Evolutionary conservation across 2,888 invertebrate genomes (phyloP).

Genomic region (Crioceris asparagi): DNA sequence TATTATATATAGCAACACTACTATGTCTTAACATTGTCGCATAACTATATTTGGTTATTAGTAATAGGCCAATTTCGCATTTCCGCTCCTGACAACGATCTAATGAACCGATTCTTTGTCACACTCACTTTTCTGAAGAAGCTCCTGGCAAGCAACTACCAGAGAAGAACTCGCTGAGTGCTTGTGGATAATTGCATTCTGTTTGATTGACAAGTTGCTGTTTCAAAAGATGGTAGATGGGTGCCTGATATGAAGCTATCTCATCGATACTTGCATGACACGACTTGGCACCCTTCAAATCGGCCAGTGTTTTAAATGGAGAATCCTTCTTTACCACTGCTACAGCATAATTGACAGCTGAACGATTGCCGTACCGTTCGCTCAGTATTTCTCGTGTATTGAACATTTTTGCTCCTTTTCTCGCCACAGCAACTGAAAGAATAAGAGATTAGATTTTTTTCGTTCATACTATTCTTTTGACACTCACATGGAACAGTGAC

Average conservation of each 20-base stretch:
- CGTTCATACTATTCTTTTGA: not conserved
- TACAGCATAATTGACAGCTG: constrained; percentile 49
- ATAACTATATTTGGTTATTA: too few species aligned
- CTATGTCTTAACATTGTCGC: too few species aligned
- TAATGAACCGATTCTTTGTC: too few species aligned
- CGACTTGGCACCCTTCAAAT: constrained; percentile 51
- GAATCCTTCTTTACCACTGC: constrained; percentile 54
- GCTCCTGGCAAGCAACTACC: constrained; percentile 52
- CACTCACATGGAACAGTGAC: constrained; percentile 49
- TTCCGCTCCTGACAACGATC: too few species aligned
- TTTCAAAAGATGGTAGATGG: constrained; percentile 47
- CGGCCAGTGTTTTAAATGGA: constrained; percentile 44
- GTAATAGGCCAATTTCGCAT: too few species aligned
- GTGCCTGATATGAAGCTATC: constrained; percentile 45
- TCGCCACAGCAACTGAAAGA: constrained; percentile 42
- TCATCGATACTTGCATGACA: constrained; percentile 43
- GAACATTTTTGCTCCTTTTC: constrained; percentile 43
- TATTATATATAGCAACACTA: too few species aligned
- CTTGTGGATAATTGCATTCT: constrained; percentile 46
- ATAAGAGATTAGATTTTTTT: not conserved
- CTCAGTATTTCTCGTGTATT: constrained; percentile 51
- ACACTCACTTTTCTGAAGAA: too few species aligned
- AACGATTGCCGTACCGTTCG: constrained; percentile 47
- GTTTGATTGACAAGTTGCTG: constrained; percentile 44
- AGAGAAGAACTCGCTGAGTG: constrained; percentile 57